Percentiles rank a stretch among this genome's conserved stretches.
These are phyloP conservation scores for Oreochromis grahami DNA, from an alignment of 2,797 vertebrate genomes.

Conservation along the genomic window DNA sequence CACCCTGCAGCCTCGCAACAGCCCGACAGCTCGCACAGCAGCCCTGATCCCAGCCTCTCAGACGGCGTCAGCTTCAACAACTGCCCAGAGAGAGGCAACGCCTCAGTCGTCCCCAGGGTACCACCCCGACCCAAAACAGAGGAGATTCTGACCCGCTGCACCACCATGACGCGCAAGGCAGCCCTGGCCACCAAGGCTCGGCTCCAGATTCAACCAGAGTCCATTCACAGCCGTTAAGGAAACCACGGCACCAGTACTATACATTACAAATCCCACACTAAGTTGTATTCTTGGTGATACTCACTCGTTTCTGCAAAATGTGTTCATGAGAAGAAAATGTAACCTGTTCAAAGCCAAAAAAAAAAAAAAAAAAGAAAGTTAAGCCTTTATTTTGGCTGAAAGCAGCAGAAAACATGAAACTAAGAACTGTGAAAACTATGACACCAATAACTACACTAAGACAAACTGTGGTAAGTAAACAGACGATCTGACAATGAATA, in stretches of 20 bases:
- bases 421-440: too few species aligned
- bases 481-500: too few species aligned
- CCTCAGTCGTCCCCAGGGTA: conserved; percentile 60
- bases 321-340: not conserved
- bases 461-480: too few species aligned
- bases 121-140: conserved; percentile 75
- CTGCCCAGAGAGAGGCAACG: not conserved
- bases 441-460: too few species aligned
- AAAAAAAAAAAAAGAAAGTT: too few species aligned
- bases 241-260: accelerated
- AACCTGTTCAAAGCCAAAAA: not conserved
- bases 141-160: conserved; percentile 84
- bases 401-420: too few species aligned
- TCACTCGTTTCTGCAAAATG: not conserved
- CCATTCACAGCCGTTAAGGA: conserved; percentile 7
- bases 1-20: not conserved
- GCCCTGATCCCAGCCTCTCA: not conserved
- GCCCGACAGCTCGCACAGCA: not conserved
- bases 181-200: conserved; percentile 47
- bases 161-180: conserved; percentile 81
- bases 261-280: not conserved
- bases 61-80: not conserved
- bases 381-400: too few species aligned
- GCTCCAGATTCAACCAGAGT: not conserved
- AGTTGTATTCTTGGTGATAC: not conserved